Conservation (phyloP, 2,113 vertebrate species). For the Talpa occidentalis region DNA sequence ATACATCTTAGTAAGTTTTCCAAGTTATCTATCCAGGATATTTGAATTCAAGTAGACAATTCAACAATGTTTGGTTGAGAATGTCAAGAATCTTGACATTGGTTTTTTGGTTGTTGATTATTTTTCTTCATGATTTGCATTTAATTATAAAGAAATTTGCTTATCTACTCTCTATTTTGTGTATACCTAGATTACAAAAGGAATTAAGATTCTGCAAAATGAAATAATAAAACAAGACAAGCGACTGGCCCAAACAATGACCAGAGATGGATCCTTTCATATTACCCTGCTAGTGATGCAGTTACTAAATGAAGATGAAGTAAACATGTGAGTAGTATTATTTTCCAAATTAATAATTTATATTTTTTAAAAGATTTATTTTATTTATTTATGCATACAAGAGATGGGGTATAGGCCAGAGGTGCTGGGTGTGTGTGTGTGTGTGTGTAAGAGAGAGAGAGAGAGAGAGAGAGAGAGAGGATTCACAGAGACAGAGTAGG, state of each 20-base stretch:
- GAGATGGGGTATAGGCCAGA: no score
- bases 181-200: slow-evolving; percentile 88
- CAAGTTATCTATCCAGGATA: not conserved
- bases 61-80: slow-evolving; percentile 61
- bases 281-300: slow-evolving; percentile 94
- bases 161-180: slow-evolving; percentile 24
- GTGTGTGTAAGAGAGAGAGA: no score
- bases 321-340: slow-evolving; percentile 90
- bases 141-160: not conserved
- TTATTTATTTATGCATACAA: no score
- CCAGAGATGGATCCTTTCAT: slow-evolving; percentile 90
- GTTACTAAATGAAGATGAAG: slow-evolving; percentile 91
- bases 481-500: no score
- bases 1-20: not conserved
- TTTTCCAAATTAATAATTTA: slow-evolving; percentile 45
- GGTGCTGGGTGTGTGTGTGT: no score
- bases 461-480: no score
- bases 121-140: slow-evolving; percentile 32
- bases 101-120: slow-evolving; percentile 39
- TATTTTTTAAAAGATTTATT: no score
- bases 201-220: slow-evolving; percentile 90
- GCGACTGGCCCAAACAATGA: slow-evolving; percentile 91
- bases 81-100: slow-evolving; percentile 22
- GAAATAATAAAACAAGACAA: slow-evolving; percentile 90
- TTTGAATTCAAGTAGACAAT: slow-evolving; percentile 1